Evolutionary conservation across 1,140 invertebrate species (phyloP).

Genomic region (Drosophila erecta): DNA sequence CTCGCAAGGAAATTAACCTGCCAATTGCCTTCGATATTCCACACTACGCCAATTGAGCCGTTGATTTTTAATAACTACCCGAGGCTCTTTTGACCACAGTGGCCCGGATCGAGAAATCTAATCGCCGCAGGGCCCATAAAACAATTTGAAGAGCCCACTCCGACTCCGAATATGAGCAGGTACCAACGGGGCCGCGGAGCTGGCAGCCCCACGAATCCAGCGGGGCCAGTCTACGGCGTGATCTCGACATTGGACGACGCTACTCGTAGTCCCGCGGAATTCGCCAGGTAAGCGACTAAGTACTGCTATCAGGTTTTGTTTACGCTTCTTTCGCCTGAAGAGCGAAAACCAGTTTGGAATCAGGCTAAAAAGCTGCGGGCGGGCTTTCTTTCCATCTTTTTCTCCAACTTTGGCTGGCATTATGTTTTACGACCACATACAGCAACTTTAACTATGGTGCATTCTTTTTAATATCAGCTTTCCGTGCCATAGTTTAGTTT

Average conservation of each 20-base stretch:
- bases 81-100: slow-evolving; percentile 11
- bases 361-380: slow-evolving; percentile 2
- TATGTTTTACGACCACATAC: not conserved
- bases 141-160: slow-evolving; percentile 49
- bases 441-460: not conserved
- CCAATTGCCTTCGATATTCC: slow-evolving; percentile 33
- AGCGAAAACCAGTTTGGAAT: slow-evolving; percentile 26
- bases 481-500: too few relatives aligned
- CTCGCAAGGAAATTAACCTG: slow-evolving; percentile 6
- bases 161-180: slow-evolving; percentile 23
- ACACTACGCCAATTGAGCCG: slow-evolving; percentile 53
- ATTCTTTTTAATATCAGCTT: not conserved
- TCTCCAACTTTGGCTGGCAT: not conserved
- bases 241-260: slow-evolving; percentile 65
- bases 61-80: slow-evolving; percentile 27
- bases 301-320: not conserved
- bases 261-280: slow-evolving; percentile 28
- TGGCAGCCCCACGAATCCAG: slow-evolving; percentile 16
- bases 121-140: slow-evolving; percentile 67
- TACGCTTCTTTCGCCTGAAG: not conserved
- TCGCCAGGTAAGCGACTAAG: slow-evolving; percentile 44
- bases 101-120: slow-evolving; percentile 45
- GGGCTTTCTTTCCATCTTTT: slow-evolving; percentile 3
- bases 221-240: slow-evolving; percentile 65
- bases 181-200: slow-evolving; percentile 11